Evolutionary conservation across 2,113 vertebrate species (phyloP), one percentile per base, ranked within the genome.

Genomic region (Anolis carolinensis): DNA sequence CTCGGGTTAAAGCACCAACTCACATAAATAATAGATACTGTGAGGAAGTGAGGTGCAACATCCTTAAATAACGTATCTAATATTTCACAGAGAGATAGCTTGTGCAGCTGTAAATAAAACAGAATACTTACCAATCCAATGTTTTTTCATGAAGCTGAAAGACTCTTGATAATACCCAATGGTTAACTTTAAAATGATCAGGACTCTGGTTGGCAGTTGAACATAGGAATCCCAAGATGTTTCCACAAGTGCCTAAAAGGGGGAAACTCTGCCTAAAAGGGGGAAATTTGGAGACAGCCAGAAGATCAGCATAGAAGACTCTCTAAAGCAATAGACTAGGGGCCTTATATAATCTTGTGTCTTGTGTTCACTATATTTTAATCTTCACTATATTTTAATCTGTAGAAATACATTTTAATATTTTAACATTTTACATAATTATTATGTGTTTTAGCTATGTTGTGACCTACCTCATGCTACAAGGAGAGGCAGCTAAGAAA

Each of bases 41-140:
- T 44, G 32, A 85, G 48, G 65, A 30, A 55, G 25, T 78, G 76
- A 59, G 4, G n/a, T 59, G 36, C 27, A 34, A 81, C 44, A 30
- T 18, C 32, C 70, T 83, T 72, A 73, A 73, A 83, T 62, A 83
- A 39, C 8, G 59, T 83, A 32, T 52, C 20, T 81, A 25, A 82
- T 72, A 59, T 30, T 16, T 72, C 25, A 25, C 6, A 7, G 68
- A 30, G 44, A 73, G 27, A 62, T 74, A 52, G 13, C 27, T 32
- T 62, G 55, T 21, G 16, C 11, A 72, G 5, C 34, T n/a, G 32
- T 79, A 34, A 62, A 34, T 48, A 80, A 86, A 86, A 25, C 50
- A 63, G 50, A n/a, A 36, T 71, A 70, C 27, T 34, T 32, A 23
- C 7, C 63, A 68, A 7, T 13, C 5, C 65, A 67, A 68, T 9